Percentiles rank a stretch among this genome's conserved stretches.
phyloP scores from a whole-genome alignment of 2,888 invertebrate genomes.

The Cistogaster globosa region DNA sequence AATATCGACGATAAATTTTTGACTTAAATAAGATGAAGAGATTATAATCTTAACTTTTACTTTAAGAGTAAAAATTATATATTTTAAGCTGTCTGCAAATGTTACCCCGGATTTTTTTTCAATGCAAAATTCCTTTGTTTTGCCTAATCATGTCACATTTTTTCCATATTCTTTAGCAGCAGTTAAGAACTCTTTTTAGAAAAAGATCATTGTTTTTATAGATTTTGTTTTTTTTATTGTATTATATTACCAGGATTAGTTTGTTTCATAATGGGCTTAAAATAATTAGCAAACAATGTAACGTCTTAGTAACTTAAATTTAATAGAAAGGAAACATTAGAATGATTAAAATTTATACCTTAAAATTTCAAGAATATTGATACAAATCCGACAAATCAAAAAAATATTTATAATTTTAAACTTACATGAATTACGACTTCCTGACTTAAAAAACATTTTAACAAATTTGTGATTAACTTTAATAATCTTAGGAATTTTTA shows the following conservation, averaged over 20 bases:
- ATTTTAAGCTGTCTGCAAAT: no score
- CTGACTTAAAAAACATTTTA: no score
- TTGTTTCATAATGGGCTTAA: slow-evolving; percentile 30
- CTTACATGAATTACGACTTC: no score
- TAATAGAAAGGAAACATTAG: no score
- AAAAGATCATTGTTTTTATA: background rate
- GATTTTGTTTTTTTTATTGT: background rate
- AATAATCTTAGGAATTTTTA: no score
- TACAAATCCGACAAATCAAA: no score
- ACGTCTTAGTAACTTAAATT: no score
- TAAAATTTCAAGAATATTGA: no score
- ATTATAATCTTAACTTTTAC: background rate
- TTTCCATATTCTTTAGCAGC: background rate
- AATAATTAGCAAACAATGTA: slow-evolving; percentile 7
- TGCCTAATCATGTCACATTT: slow-evolving; percentile 6
- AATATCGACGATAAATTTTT: background rate
- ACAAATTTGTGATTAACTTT: no score
- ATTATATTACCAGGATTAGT: slow-evolving; percentile 20
- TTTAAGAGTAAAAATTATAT: no score
- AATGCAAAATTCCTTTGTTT: background rate
- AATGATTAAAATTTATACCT: no score
- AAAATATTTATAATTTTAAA: no score
- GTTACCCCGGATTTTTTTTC: background rate
- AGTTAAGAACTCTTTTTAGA: background rate
- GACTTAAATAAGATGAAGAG: background rate